Evolutionary conservation across 2,797 vertebrate species (phyloP).

Genomic region (Florisuga fusca): DNA sequence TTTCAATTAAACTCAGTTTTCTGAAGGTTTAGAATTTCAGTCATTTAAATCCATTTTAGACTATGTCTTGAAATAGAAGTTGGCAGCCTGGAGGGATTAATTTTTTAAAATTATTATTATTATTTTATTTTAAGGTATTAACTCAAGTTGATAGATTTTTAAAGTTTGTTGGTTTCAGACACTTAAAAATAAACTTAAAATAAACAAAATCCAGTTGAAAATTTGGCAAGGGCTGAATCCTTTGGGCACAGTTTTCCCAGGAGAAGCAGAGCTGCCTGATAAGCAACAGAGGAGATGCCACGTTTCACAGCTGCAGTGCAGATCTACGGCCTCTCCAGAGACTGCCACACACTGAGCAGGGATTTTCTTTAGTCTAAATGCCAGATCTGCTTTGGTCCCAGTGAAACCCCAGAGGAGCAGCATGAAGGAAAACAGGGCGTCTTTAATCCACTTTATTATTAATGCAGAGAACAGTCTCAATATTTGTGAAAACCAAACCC

Average conservation of each 20-base stretch:
- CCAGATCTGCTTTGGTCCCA: constrained; percentile 43
- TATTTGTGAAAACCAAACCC: constrained; percentile 35
- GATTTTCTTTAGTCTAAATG: constrained; percentile 58
- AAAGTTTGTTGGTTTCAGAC: constrained; percentile 53
- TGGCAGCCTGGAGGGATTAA: constrained; percentile 20
- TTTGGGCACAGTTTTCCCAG: constrained; percentile 57
- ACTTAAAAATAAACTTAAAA: constrained; percentile 64
- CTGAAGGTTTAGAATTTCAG: constrained; percentile 15
- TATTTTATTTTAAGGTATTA: constrained; percentile 50
- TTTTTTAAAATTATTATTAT: neutral
- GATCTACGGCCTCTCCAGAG: constrained; percentile 50
- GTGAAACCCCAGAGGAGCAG: constrained; percentile 44
- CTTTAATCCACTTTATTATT: constrained; percentile 54
- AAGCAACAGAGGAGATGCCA: constrained; percentile 4
- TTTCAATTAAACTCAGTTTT: neutral
- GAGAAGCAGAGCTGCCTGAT: constrained; percentile 44
- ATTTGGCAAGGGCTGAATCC: constrained; percentile 52
- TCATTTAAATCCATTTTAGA: constrained; percentile 14
- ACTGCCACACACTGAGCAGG: neutral
- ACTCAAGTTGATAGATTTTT: constrained; percentile 55
- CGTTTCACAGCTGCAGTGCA: constrained; percentile 55
- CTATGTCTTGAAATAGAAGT: constrained; percentile 9
- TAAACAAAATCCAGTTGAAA: constrained; percentile 60
- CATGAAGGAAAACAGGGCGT: neutral
- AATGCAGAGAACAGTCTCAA: constrained; percentile 42